Conservation (phyloP, 2,113 vertebrate species). For the Hiodon tergisus region DNA sequence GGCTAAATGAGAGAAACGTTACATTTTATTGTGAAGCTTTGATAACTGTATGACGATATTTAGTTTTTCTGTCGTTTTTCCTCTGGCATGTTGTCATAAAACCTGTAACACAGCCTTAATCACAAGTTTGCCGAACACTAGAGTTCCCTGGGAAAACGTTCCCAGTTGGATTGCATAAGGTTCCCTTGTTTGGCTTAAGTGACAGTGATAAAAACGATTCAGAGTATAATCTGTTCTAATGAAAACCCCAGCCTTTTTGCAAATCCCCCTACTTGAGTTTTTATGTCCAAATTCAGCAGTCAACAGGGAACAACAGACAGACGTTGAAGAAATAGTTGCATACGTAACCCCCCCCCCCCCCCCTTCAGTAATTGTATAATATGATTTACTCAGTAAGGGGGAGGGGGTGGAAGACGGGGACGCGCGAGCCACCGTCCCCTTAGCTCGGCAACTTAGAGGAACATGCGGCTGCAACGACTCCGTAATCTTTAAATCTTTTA, state of each 20-base stretch:
- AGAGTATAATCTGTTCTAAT: neutral
- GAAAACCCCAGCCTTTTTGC: neutral
- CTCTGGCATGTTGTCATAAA: too few species aligned
- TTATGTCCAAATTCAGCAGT: neutral
- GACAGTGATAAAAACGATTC: neutral
- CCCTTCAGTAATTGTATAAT: neutral
- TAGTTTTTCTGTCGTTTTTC: too few species aligned
- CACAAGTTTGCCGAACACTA: too few species aligned
- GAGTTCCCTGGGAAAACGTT: neutral
- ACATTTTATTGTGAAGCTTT: too few species aligned
- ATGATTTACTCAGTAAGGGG: neutral
- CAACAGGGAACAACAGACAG: neutral
- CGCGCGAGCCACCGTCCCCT: neutral
- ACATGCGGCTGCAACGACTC: slow-evolving; percentile 4
- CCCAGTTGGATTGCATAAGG: neutral
- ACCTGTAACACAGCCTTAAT: too few species aligned
- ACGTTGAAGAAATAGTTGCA: neutral
- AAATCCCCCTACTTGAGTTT: slow-evolving; percentile 6
- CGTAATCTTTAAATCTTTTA: slow-evolving; percentile 25
- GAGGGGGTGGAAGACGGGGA: neutral
- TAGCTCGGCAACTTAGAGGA: neutral
- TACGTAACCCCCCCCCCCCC: too few species aligned
- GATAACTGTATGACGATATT: too few species aligned
- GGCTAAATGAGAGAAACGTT: too few species aligned
- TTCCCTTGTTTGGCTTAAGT: neutral